Percentiles rank a stretch among this genome's conserved stretches.
These are phyloP conservation scores for Eupithecia tripunctaria DNA, from an alignment of 2,888 invertebrate genomes.

Conservation along the genomic window DNA sequence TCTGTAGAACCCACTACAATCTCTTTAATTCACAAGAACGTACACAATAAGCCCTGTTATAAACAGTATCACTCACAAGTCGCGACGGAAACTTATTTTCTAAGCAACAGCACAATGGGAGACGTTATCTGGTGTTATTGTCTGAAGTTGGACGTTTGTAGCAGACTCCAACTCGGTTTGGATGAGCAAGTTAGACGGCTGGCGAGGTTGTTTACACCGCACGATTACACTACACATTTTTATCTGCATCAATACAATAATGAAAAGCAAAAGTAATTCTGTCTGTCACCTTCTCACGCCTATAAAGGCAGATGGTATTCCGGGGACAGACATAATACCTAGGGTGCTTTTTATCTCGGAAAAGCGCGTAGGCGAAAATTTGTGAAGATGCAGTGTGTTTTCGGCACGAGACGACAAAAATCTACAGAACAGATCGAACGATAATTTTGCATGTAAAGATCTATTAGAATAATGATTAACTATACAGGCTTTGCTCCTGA, in stretches of 20 bases:
- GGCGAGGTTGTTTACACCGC: constrained; percentile 57
- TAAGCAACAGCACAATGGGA: constrained; percentile 60
- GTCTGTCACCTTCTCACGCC: no score
- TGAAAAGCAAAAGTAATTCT: no score
- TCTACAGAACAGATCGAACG: neutral
- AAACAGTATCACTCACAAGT: constrained; percentile 10
- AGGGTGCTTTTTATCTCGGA: no score
- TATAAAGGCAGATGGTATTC: no score
- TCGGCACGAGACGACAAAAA: neutral
- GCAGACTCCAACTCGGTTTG: constrained; percentile 62
- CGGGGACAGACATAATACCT: no score
- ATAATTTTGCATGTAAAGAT: neutral
- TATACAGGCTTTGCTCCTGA: neutral
- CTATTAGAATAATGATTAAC: neutral
- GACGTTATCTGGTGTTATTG: constrained; percentile 80
- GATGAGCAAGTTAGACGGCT: constrained; percentile 74
- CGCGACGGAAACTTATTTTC: constrained; percentile 48
- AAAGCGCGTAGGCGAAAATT: no score
- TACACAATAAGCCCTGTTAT: neutral
- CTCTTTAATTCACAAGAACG: neutral
- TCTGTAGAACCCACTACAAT: neutral
- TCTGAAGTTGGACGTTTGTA: constrained; percentile 78
- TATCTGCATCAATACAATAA: no score
- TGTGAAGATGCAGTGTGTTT: no score
- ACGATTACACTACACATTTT: neutral